phyloP scores from a whole-genome alignment of 2,797 vertebrate species.

The Harpagifer antarcticus region DNA sequence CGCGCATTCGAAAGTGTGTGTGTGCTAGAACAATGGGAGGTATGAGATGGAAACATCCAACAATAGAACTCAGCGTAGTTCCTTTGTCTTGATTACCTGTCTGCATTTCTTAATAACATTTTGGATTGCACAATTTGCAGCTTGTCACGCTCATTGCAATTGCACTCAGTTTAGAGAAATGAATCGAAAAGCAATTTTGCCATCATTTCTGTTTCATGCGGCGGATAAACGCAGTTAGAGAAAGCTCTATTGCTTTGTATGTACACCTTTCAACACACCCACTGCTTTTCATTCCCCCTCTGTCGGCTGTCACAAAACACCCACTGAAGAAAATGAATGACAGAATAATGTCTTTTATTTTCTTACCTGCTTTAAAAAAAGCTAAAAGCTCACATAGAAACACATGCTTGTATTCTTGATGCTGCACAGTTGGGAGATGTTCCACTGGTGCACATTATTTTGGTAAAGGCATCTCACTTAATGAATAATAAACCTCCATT shows the following conservation, averaged over 20 bases:
- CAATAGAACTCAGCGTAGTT: conserved; percentile 33
- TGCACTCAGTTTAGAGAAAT: conserved; percentile 54
- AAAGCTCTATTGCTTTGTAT: conserved; percentile 27
- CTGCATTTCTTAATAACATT: conserved; percentile 61
- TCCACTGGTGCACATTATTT: neutral
- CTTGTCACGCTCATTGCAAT: conserved; percentile 56
- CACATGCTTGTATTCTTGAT: neutral
- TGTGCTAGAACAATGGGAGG: conserved; percentile 38
- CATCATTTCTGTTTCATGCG: conserved; percentile 44
- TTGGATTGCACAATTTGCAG: conserved; percentile 59
- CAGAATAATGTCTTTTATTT: conserved; percentile 44
- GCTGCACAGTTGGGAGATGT: neutral
- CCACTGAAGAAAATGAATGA: conserved; percentile 34
- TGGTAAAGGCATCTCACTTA: neutral
- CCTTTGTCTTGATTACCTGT: conserved; percentile 63
- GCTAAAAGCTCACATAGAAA: conserved; percentile 4
- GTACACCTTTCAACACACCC: conserved; percentile 32
- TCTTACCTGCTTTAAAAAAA: conserved; percentile 13
- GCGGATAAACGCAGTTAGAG: conserved; percentile 44
- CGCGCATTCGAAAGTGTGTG: neutral
- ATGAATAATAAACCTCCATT: neutral
- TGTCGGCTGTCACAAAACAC: conserved; percentile 53
- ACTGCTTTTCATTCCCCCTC: conserved; percentile 53
- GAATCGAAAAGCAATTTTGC: conserved; percentile 57
- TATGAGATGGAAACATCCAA: conserved; percentile 47